A percentile compares a stretch with the other conserved stretches of the same genome.
These are phyloP conservation scores for Tachuris rubrigastra DNA, from an alignment of 2,113 vertebrate genomes.

Conservation along the genomic window DNA sequence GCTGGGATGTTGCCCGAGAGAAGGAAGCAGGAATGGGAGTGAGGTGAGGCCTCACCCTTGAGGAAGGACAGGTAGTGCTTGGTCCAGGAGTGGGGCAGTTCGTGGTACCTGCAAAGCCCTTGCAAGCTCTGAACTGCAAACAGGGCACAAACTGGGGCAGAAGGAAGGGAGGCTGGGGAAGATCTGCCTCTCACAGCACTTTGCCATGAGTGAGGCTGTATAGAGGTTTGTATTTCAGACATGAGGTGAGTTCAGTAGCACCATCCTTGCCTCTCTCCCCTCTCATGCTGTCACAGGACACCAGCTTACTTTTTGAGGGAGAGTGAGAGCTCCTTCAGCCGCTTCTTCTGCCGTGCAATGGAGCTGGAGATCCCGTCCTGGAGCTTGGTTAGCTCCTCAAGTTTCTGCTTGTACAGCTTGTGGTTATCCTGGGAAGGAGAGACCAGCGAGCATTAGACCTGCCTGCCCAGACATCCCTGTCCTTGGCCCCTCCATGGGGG, in stretches of 20 bases:
- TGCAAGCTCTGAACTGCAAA: background rate
- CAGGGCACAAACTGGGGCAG: background rate
- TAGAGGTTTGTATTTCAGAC: background rate
- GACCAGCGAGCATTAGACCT: accelerated
- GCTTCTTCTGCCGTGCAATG: conserved; percentile 81
- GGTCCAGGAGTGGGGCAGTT: background rate
- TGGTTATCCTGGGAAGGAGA: conserved; percentile 82
- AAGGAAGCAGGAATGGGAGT: background rate
- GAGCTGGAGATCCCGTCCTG: conserved; percentile 83
- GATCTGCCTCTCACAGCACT: background rate
- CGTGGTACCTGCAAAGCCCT: background rate
- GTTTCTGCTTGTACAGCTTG: conserved; percentile 85
- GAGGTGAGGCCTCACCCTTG: background rate
- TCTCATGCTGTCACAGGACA: accelerated
- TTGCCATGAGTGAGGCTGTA: background rate
- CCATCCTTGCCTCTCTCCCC: accelerated
- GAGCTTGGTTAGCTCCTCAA: conserved; percentile 89
- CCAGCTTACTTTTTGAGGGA: conserved; percentile 77
- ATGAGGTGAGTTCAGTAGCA: accelerated
- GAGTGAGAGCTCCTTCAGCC: conserved; percentile 78
- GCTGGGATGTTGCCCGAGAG: background rate
- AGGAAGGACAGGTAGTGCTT: background rate
- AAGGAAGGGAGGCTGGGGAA: background rate
- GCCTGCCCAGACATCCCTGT: background rate
- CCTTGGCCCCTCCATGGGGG: background rate